Evolutionary conservation across 2,113 vertebrate species (phyloP).

Genomic region (Cyprinus carpio): DNA sequence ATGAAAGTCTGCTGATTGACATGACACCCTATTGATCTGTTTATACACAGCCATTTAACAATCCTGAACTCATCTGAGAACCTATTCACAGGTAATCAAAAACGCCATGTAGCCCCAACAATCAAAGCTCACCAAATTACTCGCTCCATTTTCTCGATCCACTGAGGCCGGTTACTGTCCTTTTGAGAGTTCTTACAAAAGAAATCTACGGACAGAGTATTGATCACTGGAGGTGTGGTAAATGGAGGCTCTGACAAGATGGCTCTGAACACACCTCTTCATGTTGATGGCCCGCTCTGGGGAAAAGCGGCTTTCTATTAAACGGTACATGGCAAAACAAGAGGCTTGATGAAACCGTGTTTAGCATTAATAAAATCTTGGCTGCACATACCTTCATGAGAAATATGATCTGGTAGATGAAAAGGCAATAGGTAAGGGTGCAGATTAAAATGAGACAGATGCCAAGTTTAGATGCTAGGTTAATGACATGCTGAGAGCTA

Average conservation of each 20-base stretch:
- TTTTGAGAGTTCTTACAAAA: constrained; percentile 31
- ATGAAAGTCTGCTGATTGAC: constrained; percentile 34
- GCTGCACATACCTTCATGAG: constrained; percentile 6
- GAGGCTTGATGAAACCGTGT: not conserved
- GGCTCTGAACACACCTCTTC: constrained; percentile 31
- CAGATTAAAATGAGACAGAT: not conserved
- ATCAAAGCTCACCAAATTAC: constrained; percentile 29
- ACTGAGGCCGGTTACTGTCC: constrained; percentile 32
- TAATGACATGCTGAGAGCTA: not conserved
- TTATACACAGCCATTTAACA: constrained; percentile 9
- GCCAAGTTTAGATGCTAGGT: not conserved
- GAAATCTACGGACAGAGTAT: constrained; percentile 3
- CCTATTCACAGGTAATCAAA: constrained; percentile 40
- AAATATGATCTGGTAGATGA: not conserved
- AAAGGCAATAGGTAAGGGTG: not conserved
- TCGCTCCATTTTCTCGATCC: constrained; percentile 13
- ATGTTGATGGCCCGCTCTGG: not conserved
- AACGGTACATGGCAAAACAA: not conserved
- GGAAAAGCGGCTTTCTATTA: constrained; percentile 4
- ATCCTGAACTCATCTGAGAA: constrained; percentile 35
- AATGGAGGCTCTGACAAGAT: constrained; percentile 33
- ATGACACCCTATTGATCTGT: constrained; percentile 28
- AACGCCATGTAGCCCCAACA: constrained; percentile 4
- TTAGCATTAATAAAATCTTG: constrained; percentile 23
- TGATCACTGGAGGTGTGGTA: constrained; percentile 28